Evolutionary conservation across 2,888 invertebrate genomes (phyloP).

Genomic region (Metacarcinus magister): DNA sequence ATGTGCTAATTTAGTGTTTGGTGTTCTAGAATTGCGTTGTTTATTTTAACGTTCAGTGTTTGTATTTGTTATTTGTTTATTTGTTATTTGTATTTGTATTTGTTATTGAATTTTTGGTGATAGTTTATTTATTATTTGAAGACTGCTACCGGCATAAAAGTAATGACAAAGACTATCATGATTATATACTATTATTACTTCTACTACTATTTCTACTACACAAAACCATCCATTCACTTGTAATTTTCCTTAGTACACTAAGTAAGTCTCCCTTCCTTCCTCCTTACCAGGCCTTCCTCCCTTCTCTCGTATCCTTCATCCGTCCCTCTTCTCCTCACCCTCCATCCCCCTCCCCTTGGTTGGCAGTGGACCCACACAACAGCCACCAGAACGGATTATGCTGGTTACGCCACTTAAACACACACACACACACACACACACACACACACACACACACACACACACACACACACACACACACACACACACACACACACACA

Average conservation of each 20-base stretch:
- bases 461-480: background rate
- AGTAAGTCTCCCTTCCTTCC: background rate
- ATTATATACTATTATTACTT: background rate
- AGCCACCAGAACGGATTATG: slow-evolving; percentile 84
- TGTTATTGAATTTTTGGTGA: too few relatives aligned
- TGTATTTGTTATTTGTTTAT: too few relatives aligned
- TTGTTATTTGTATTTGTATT: too few relatives aligned
- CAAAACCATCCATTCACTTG: background rate
- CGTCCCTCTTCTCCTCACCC: background rate
- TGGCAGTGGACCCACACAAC: slow-evolving; percentile 87
- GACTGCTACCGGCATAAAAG: too few relatives aligned
- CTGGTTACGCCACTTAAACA: slow-evolving; percentile 27
- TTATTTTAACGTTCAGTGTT: background rate
- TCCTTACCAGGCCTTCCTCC: background rate
- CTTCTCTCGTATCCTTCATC: background rate
- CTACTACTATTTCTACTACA: too few relatives aligned
- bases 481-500: background rate
- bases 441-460: slow-evolving; percentile 28
- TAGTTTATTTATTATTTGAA: too few relatives aligned
- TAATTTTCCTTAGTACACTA: background rate
- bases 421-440: slow-evolving; percentile 34
- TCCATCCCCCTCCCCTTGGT: slow-evolving; percentile 85
- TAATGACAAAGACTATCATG: too few relatives aligned
- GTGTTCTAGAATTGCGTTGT: background rate
- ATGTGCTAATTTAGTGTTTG: slow-evolving; percentile 43